phyloP scores from a whole-genome alignment of 1,140 invertebrate species.

The Drosophila sproati region DNA sequence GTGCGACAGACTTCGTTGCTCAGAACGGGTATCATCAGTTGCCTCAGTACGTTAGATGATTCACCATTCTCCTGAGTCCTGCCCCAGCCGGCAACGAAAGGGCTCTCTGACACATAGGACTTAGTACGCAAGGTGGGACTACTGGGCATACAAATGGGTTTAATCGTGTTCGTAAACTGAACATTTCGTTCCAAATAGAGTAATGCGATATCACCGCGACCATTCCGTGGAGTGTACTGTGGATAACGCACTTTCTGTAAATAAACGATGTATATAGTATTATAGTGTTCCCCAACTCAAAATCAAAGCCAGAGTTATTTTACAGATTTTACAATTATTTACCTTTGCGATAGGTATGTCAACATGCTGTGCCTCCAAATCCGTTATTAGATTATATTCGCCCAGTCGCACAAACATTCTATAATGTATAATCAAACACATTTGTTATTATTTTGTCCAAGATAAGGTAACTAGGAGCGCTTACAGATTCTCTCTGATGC shows the following conservation, averaged over 20 bases:
- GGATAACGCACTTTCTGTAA: conserved; percentile 56
- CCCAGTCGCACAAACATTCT: conserved; percentile 70
- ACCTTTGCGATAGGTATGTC: conserved; percentile 65
- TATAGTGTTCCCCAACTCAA: neutral
- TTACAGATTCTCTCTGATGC: conserved; percentile 70
- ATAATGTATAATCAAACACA: neutral
- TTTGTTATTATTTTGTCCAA: no score
- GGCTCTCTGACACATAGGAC: conserved; percentile 85
- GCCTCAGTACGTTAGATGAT: conserved; percentile 87
- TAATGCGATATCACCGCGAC: conserved; percentile 74
- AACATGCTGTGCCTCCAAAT: conserved; percentile 65
- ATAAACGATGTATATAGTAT: neutral
- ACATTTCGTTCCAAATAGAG: conserved; percentile 71
- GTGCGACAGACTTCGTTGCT: conserved; percentile 87
- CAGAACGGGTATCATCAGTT: conserved; percentile 90
- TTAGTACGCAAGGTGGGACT: conserved; percentile 47
- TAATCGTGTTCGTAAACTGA: conserved; percentile 54
- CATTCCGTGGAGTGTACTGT: conserved; percentile 61
- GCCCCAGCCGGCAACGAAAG: conserved; percentile 93
- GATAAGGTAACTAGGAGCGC: conserved; percentile 1
- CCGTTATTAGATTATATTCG: conserved; percentile 74
- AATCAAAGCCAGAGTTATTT: no score
- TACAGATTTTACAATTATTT: neutral
- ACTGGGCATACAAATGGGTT: conserved; percentile 71
- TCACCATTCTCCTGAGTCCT: conserved; percentile 85